Evolutionary conservation across 2,113 vertebrate species (phyloP).

Genomic region (Phyllopteryx taeniolatus): DNA sequence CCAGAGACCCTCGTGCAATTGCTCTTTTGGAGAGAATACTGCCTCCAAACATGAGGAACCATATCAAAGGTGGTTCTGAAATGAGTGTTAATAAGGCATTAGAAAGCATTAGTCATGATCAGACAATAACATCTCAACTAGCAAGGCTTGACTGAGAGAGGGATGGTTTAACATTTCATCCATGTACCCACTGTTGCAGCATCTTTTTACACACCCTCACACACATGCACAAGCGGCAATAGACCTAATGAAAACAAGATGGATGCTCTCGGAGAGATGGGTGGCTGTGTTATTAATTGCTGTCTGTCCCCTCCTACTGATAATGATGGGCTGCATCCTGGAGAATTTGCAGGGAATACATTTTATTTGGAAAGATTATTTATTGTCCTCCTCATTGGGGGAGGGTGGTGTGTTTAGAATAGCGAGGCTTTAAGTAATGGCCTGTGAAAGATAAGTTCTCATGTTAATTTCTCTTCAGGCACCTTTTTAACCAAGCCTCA

Average conservation of each 20-base stretch:
- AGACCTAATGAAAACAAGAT: slow-evolving; percentile 78
- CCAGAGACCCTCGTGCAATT: slow-evolving; percentile 64
- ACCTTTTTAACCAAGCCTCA: slow-evolving; percentile 72
- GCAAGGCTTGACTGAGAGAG: slow-evolving; percentile 40
- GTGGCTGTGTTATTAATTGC: slow-evolving; percentile 83
- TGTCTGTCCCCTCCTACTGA: slow-evolving; percentile 83
- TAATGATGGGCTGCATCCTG: slow-evolving; percentile 84
- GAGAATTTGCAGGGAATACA: slow-evolving; percentile 86
- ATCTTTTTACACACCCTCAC: slow-evolving; percentile 20
- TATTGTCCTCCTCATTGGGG: slow-evolving; percentile 83
- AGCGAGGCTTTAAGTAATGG: slow-evolving; percentile 85
- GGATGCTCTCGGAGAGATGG: slow-evolving; percentile 69
- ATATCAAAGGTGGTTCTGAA: slow-evolving; percentile 63
- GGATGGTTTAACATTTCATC: slow-evolving; percentile 47
- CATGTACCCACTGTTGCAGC: slow-evolving; percentile 41
- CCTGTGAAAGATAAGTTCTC: slow-evolving; percentile 82
- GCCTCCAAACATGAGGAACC: slow-evolving; percentile 63
- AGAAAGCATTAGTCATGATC: slow-evolving; percentile 61
- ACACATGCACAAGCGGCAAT: slow-evolving; percentile 50
- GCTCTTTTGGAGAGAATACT: slow-evolving; percentile 67
- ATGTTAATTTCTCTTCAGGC: slow-evolving; percentile 90
- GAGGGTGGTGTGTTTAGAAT: slow-evolving; percentile 79
- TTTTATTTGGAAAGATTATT: slow-evolving; percentile 88
- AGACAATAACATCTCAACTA: slow-evolving; percentile 48
- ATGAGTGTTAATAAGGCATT: slow-evolving; percentile 61